Evolutionary conservation across 2,888 invertebrate genomes (phyloP).

Genomic region (Drosophila mulleri): DNA sequence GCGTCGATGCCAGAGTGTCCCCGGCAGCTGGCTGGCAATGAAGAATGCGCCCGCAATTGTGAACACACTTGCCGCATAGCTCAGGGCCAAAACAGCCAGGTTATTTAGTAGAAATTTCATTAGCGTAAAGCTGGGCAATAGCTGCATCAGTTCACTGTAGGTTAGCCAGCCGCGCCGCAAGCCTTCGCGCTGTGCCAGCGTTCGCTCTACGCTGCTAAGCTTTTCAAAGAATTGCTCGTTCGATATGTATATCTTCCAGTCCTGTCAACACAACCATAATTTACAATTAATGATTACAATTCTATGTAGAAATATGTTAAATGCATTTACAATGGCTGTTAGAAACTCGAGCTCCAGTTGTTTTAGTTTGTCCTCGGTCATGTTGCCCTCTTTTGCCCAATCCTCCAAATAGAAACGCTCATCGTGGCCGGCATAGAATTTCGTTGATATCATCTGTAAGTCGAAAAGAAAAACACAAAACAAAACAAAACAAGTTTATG

Average conservation of each 20-base stretch:
- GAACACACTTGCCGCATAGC: constrained; percentile 84
- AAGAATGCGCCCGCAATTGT: constrained; percentile 85
- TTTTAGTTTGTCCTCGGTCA: constrained; percentile 91
- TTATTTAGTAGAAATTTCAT: constrained; percentile 83
- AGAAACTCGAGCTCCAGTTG: constrained; percentile 95
- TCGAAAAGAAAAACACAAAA: constrained; percentile 33
- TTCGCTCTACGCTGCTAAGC: constrained; percentile 89
- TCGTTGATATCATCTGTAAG: constrained; percentile 96
- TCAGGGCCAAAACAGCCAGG: constrained; percentile 82
- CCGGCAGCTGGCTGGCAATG: constrained; percentile 86
- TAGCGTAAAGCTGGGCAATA: constrained; percentile 83
- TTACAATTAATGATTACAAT: neutral
- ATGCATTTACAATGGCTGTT: constrained; percentile 91
- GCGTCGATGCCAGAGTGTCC: constrained; percentile 84
- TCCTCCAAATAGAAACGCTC: constrained; percentile 94
- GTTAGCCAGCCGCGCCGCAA: constrained; percentile 92
- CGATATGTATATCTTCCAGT: constrained; percentile 94
- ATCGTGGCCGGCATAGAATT: constrained; percentile 97
- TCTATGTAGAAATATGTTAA: neutral
- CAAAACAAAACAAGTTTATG: constrained; percentile 15
- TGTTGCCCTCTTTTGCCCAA: constrained; percentile 95
- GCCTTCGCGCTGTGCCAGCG: constrained; percentile 91
- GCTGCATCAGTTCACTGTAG: constrained; percentile 90
- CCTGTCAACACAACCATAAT: constrained; percentile 83
- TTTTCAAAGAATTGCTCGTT: constrained; percentile 91